Evolutionary conservation across 1,140 invertebrate genomes (phyloP), one percentile per base, ranked within the genome.

Genomic region (Thalassaphorura encarpata): DNA sequence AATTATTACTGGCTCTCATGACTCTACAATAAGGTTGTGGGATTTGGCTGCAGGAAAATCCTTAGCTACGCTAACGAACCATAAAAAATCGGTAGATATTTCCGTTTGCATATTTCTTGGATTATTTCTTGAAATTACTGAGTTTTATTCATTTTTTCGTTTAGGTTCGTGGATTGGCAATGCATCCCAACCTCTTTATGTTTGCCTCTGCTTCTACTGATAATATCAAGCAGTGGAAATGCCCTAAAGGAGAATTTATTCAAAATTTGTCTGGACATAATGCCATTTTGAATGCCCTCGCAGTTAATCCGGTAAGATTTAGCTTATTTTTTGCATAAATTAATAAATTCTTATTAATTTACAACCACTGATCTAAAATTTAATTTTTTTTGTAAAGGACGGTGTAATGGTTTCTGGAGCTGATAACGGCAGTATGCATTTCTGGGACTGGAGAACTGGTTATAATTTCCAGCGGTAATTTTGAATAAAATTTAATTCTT

Each of bases 221-320:
- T 70, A 98, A 99, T 69, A 94, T 99, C 52, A 99, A 99, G 71
- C 90, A 99, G 70, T 99, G 96, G 96, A 93, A 89, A 70, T 96
- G 93, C 71, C 95, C 94, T 0, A 92, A 99, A 68, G 97, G 96
- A 2, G 90, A 93, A 68, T 99, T 99, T 68, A 85, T 99, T 56
- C 95, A 99, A 71, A 99, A 99, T 75, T 75, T 99, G 36, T 85
- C 87, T 0, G 96, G 96, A 0, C 97, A 99, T 69, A 98, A 96
- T 73, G 87, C 94, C 0, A 98, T 99, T 58, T 83, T 99, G 0
- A 99, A 99, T 71, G 92, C 92, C 66, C 76, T 99, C 68, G 92
- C 89, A 8, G 82, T 93, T 0, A 99, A 98, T 75, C 76, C 80
- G 56, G 63, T 64, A 53, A 39, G 24, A 13, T 40, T 13, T 23